Percentiles rank a stretch among this genome's conserved stretches.
Conservation (phyloP, 2,113 vertebrate species). For the Peromyscus maniculatus region DNA sequence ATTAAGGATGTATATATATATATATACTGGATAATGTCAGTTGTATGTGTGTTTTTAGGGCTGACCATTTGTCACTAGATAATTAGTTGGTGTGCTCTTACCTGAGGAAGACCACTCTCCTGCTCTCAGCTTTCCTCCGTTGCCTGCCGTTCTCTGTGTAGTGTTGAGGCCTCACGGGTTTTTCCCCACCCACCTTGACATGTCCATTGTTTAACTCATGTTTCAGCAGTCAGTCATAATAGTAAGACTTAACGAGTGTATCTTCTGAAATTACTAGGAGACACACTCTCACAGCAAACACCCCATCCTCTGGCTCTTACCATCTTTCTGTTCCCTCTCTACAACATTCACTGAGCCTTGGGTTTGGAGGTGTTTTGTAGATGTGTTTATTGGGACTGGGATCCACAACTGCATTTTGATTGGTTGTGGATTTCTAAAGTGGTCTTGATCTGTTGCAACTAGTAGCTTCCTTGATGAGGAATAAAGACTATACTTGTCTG, state of each 20-base stretch:
- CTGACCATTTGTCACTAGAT: background rate
- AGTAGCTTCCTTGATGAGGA: background rate
- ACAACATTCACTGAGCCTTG: background rate
- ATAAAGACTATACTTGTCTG: background rate
- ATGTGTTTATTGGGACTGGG: background rate
- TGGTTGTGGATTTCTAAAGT: background rate
- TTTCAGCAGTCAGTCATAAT: background rate
- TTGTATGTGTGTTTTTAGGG: background rate
- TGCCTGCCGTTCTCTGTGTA: background rate
- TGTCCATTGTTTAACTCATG: background rate
- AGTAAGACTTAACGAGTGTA: background rate
- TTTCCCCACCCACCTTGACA: background rate
- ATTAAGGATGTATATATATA: background rate
- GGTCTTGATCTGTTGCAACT: background rate
- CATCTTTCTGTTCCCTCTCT: background rate
- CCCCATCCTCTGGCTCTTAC: background rate
- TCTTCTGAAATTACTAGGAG: background rate
- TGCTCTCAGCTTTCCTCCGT: background rate
- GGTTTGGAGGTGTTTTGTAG: background rate
- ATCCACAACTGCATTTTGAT: background rate
- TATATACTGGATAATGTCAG: background rate
- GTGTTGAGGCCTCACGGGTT: background rate
- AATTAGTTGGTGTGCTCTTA: background rate
- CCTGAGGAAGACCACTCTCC: background rate
- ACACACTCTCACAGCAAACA: background rate